Evolutionary conservation across 2,888 invertebrate genomes (phyloP).

Genomic region (Plemyria rubiginata): DNA sequence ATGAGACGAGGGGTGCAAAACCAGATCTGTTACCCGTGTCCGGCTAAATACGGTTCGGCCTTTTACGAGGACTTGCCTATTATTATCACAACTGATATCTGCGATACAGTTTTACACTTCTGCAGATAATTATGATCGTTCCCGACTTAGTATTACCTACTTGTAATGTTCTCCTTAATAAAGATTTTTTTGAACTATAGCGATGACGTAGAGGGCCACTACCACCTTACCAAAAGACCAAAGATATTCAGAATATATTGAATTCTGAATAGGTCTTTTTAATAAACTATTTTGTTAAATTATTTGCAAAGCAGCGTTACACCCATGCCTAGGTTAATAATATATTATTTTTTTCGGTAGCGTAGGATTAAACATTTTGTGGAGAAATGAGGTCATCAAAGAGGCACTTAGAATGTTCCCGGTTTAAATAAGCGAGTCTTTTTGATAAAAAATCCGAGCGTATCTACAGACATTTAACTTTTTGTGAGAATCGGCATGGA

Average conservation of each 20-base stretch:
- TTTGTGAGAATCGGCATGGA: conserved; percentile 27
- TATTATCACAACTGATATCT: no score
- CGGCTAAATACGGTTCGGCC: not conserved
- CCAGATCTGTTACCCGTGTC: not conserved
- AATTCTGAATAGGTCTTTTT: no score
- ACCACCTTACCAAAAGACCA: no score
- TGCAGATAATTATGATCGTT: no score
- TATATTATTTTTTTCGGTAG: conserved; percentile 1
- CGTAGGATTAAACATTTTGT: conserved; percentile 28
- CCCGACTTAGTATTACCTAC: no score
- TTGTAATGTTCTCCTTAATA: no score
- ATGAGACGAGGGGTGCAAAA: not conserved
- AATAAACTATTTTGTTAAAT: no score
- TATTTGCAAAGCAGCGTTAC: not conserved
- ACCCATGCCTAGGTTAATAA: not conserved
- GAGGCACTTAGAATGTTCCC: conserved; percentile 32
- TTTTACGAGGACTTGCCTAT: no score
- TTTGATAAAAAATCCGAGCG: conserved; percentile 33
- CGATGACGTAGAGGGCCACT: no score
- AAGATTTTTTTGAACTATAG: no score
- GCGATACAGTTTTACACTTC: no score
- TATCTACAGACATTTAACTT: conserved; percentile 29
- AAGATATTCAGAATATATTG: no score
- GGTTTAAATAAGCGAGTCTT: conserved; percentile 29
- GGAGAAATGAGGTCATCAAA: conserved; percentile 37